phyloP scores from a whole-genome alignment of 2,797 vertebrate genomes.

The Cuniculus paca region DNA sequence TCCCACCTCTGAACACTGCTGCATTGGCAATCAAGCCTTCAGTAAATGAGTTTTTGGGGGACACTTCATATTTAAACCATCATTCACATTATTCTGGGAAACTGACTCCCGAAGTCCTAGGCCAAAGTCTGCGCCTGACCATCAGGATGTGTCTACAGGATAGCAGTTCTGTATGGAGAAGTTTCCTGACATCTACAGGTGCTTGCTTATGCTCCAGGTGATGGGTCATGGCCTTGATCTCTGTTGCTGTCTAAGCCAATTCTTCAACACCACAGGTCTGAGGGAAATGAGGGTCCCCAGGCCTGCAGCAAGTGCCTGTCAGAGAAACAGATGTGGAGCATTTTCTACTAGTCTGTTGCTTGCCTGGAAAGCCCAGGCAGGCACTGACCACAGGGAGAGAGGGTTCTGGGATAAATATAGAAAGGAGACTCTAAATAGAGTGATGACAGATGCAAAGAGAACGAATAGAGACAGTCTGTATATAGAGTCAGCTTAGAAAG shows the following conservation, averaged over 20 bases:
- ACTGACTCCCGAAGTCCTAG: not conserved
- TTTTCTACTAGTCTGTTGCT: not conserved
- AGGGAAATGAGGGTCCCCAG: not conserved
- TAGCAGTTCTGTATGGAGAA: rapidly evolving
- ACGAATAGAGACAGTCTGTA: conserved; percentile 11
- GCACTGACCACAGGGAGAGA: conserved; percentile 14
- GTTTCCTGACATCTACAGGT: not conserved
- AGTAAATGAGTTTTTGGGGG: not conserved
- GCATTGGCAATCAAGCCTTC: not conserved
- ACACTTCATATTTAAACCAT: not conserved
- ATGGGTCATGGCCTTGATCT: too few relatives aligned
- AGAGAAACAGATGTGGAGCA: not conserved
- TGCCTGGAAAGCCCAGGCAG: not conserved
- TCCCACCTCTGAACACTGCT: not conserved
- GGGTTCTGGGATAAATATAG: conserved; percentile 76
- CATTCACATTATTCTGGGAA: not conserved
- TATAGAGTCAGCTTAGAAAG: conserved; percentile 48
- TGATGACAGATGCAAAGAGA: conserved; percentile 63
- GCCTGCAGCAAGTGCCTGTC: not conserved
- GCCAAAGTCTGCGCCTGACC: not conserved
- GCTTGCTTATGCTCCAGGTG: not conserved
- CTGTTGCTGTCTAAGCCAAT: not conserved
- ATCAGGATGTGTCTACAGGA: not conserved
- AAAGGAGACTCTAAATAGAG: conserved; percentile 79
- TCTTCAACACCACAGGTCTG: not conserved